Conservation (phyloP, 2,797 vertebrate species). For the Microctenopoma stevenorrisi region DNA sequence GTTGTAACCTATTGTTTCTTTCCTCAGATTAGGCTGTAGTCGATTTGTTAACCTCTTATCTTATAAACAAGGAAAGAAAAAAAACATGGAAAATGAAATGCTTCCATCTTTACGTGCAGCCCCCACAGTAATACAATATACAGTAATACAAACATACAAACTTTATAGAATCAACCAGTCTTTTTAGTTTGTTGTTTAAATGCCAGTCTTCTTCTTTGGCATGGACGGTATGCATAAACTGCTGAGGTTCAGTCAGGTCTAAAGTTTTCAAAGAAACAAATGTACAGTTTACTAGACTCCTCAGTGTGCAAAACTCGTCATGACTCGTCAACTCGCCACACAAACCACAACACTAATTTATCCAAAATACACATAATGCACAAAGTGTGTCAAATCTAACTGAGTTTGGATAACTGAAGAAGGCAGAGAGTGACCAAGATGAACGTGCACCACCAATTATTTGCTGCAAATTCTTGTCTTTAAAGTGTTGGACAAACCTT, state of each 20-base stretch:
- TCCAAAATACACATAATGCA: background rate
- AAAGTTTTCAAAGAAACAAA: no score
- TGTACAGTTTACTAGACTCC: no score
- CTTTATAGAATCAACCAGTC: no score
- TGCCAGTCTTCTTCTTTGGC: no score
- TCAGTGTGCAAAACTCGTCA: no score
- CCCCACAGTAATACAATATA: slow-evolving; percentile 4
- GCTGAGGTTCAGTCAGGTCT: no score
- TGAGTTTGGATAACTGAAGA: background rate
- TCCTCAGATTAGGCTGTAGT: slow-evolving; percentile 30
- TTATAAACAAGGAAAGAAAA: slow-evolving; percentile 26
- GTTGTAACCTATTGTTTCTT: slow-evolving; percentile 44
- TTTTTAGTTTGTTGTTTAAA: no score
- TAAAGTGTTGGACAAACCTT: background rate
- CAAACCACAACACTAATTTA: slow-evolving; percentile 20
- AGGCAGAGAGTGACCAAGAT: background rate
- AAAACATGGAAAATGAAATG: slow-evolving; percentile 13
- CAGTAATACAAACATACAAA: no score
- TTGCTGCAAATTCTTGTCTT: background rate
- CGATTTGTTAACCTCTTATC: slow-evolving; percentile 27
- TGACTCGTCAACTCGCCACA: background rate
- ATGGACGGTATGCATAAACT: no score
- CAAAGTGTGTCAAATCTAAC: background rate
- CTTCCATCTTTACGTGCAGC: slow-evolving; percentile 12
- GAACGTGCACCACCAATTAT: background rate